These are phyloP conservation scores for Synergus japonicus DNA, from an alignment of 2,888 invertebrate genomes.

Conservation along the genomic window DNA sequence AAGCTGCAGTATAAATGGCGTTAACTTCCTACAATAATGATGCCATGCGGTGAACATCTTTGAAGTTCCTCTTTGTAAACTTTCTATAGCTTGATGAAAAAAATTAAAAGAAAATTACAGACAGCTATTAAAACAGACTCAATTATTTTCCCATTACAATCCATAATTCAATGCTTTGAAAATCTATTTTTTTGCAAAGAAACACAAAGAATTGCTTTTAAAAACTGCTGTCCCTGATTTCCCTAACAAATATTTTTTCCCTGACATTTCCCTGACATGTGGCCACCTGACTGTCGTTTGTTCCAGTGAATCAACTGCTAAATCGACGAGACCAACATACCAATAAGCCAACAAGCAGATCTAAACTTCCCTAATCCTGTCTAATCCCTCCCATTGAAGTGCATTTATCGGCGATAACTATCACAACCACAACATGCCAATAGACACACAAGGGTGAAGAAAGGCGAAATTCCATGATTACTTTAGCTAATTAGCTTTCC, in stretches of 20 bases:
- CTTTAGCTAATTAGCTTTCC: constrained; percentile 26
- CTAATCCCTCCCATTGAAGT: background rate
- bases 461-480: constrained; percentile 16
- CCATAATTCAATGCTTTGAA: no score
- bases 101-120: background rate
- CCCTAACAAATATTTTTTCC: no score
- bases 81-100: background rate
- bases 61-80: constrained; percentile 3
- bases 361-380: background rate
- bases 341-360: background rate
- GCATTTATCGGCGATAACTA: constrained; percentile 13
- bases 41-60: background rate
- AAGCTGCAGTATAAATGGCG: constrained; percentile 1
- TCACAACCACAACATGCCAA: background rate
- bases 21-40: constrained; percentile 10
- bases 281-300: no score
- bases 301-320: no score
- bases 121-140: background rate
- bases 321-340: background rate
- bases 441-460: constrained; percentile 4
- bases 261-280: no score
- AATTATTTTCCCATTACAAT: no score
- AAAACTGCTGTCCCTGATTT: no score
- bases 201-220: no score
- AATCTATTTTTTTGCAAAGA: no score